Conservation (phyloP, 23 tunicate species). For the Styela plicata region DNA sequence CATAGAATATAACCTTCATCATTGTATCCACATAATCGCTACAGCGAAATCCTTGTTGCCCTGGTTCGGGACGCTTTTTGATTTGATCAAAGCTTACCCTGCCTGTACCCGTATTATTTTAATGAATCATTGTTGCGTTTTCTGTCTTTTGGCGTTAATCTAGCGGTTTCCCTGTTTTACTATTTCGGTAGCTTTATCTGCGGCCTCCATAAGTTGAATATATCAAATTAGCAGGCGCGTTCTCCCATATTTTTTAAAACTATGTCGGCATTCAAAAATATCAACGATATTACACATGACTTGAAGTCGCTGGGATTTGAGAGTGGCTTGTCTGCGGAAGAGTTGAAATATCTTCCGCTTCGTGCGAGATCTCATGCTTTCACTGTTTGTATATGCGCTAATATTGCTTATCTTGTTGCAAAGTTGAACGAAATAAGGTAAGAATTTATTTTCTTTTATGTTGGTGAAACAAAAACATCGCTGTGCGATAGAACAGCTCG, state of each 20-base stretch:
- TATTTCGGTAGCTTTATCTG: no score
- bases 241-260: no score
- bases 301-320: constrained; percentile 60
- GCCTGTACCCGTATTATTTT: neutral
- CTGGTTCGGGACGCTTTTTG: neutral
- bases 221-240: no score
- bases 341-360: constrained; percentile 47
- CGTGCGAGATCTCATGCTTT: constrained; percentile 71
- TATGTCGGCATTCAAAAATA: constrained; percentile 25
- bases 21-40: no score
- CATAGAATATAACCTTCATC: no score
- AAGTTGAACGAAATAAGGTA: constrained; percentile 80
- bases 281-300: constrained; percentile 66
- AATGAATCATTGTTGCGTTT: no score
- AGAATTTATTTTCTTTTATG: neutral
- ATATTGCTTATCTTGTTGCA: constrained; percentile 66
- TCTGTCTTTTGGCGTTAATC: neutral
- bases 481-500: no score
- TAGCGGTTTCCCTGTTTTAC: neutral
- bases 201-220: neutral
- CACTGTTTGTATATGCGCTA: constrained; percentile 75
- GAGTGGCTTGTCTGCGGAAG: constrained; percentile 60
- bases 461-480: no score
- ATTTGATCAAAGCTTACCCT: no score
- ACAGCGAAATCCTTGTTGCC: neutral